phyloP scores from a whole-genome alignment of 2,797 vertebrate genomes.

The Salarias fasciatus region DNA sequence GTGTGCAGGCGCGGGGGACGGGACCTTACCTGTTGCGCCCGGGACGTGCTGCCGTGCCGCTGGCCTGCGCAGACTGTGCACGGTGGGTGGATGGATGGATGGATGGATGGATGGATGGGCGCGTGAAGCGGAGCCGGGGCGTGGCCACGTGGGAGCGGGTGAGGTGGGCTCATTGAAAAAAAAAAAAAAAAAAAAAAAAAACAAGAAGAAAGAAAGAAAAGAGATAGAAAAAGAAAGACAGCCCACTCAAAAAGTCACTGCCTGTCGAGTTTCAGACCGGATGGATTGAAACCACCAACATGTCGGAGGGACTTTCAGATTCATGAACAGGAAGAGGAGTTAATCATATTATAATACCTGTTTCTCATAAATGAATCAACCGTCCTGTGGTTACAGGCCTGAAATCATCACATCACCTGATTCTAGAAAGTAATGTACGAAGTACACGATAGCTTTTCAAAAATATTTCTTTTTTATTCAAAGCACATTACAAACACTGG shows the following conservation, averaged over 20 bases:
- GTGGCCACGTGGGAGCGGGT: conserved; percentile 55
- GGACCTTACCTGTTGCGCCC: conserved; percentile 79
- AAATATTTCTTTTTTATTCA: too few relatives aligned
- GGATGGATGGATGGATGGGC: too few relatives aligned
- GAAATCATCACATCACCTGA: too few relatives aligned
- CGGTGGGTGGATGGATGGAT: conserved; percentile 15
- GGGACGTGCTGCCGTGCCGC: conserved; percentile 56
- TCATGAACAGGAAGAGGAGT: too few relatives aligned
- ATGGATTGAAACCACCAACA: background rate
- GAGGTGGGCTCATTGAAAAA: background rate
- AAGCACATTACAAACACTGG: too few relatives aligned
- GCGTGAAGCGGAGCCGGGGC: conserved; percentile 53
- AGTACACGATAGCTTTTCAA: too few relatives aligned
- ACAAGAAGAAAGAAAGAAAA: background rate
- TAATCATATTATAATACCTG: too few relatives aligned
- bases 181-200: background rate
- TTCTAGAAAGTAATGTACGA: too few relatives aligned
- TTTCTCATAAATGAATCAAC: too few relatives aligned
- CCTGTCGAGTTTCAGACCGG: background rate
- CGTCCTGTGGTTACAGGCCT: too few relatives aligned
- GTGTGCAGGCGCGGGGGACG: conserved; percentile 6
- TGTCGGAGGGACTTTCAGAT: too few relatives aligned
- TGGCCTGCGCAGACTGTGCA: conserved; percentile 62
- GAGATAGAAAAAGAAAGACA: background rate
- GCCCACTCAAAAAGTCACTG: conserved; percentile 1